Conservation (phyloP, 2,113 vertebrate genomes). For the Xiphophorus maculatus region DNA sequence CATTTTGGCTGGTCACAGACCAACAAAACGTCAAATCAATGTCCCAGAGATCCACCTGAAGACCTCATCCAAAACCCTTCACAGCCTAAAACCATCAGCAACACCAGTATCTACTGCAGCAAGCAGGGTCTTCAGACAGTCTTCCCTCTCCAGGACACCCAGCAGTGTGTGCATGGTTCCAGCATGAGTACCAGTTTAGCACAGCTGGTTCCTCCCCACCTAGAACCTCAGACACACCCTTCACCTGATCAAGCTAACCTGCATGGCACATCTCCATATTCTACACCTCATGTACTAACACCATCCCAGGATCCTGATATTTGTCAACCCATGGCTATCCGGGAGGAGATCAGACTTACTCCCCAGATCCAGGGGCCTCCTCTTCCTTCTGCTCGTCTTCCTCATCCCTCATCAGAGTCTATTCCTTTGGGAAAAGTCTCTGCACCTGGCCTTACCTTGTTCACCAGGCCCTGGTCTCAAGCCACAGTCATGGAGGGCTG, state of each 20-base stretch:
- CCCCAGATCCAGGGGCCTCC: conserved; percentile 83
- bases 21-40: neutral
- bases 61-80: neutral
- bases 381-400: conserved; percentile 28
- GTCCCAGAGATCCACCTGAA: conserved; percentile 19
- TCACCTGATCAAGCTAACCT: conserved; percentile 70
- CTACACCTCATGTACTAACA: conserved; percentile 73
- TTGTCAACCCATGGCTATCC: conserved; percentile 81
- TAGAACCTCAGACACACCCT: conserved; percentile 17
- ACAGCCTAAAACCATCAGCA: neutral
- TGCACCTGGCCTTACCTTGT: conserved; percentile 65
- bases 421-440: conserved; percentile 61
- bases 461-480: conserved; percentile 89
- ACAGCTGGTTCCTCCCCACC: conserved; percentile 3
- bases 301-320: conserved; percentile 76
- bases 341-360: conserved; percentile 85
- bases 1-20: neutral
- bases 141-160: conserved; percentile 63
- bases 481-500: conserved; percentile 89
- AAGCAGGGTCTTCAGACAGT: conserved; percentile 59
- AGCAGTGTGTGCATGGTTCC: conserved; percentile 86
- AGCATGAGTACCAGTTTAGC: conserved; percentile 61
- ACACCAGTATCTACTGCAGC: conserved; percentile 19
- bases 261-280: conserved; percentile 83
- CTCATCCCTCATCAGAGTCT: conserved; percentile 72